Evolutionary conservation across 2,888 invertebrate genomes (phyloP), one percentile per base, ranked within the genome.

Genomic region (Lithodes maja): DNA sequence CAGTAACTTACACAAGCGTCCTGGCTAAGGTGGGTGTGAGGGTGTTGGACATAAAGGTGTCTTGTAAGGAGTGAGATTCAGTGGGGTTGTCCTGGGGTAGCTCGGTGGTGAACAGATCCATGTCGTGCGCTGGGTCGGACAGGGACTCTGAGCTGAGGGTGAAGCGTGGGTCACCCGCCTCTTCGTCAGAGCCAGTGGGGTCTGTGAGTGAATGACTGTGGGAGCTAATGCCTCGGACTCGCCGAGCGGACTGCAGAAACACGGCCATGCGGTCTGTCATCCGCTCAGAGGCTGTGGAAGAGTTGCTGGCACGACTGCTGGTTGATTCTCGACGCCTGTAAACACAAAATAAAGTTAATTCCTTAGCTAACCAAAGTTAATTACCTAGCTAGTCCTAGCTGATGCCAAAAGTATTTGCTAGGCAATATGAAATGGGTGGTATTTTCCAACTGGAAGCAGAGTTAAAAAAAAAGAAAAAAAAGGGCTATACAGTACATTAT

Each of bases 191-290:
- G n/a, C 81, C 81, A 12, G 55, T 77, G 54, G 79, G 87, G 77
- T 81, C 90, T 1, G 81, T 82, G 17, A 85, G 79, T 68, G 89
- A 85, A 55, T 86, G 89, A 74, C 88, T 89, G 53, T 84, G 79
- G 7, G 88, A 89, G 53, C 80, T 82, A 50, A 49, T 15, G 0
- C 84, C 78, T 79, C 71, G 49, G 55, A 78, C 75, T 68, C 83
- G 83, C 52, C 75, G 53, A 5, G 90, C 91, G 93, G 93, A 93
- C 94, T 93, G 91, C 93, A 93, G 89, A 92, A 92, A 15, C 94
- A 92, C 7, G 94, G 92, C 82, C 87, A 87, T 54, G 75, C 83
- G 86, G 68, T 84, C 87, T 54, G 87, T 86, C 83, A 90, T 81
- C 49, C 93, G 92, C 12, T 90, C 90, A 33, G 90, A 90, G 0